Conservation (phyloP, 1,140 invertebrate species). For the Phymastichus coffea region DNA sequence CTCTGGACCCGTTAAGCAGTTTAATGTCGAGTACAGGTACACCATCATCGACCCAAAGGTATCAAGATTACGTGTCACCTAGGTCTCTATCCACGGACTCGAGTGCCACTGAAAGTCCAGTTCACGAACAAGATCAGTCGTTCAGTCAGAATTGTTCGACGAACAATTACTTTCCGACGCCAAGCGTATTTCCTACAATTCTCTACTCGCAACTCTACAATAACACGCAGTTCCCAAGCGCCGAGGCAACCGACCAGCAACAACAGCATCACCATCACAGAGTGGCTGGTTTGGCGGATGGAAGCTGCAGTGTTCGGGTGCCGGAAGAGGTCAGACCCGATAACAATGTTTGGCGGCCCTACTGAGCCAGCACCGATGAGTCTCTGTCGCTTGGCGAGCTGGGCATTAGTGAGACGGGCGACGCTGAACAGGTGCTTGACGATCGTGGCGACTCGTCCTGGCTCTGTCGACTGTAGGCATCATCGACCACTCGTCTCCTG, state of each 20-base stretch:
- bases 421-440: background rate
- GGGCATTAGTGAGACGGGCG: background rate
- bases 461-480: background rate
- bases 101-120: constrained; percentile 78
- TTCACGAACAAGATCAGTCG: constrained; percentile 72
- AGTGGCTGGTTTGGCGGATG: background rate
- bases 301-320: constrained; percentile 49
- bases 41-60: constrained; percentile 48
- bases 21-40: constrained; percentile 56
- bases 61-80: constrained; percentile 59
- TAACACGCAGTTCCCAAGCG: constrained; percentile 77
- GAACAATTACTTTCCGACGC: constrained; percentile 65
- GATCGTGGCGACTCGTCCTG: background rate
- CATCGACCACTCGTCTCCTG: too few relatives aligned
- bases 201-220: constrained; percentile 81
- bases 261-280: constrained; percentile 36
- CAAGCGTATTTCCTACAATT: constrained; percentile 69
- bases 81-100: constrained; percentile 76
- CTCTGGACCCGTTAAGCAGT: constrained; percentile 72
- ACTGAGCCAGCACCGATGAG: constrained; percentile 32
- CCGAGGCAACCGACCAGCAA: constrained; percentile 47
- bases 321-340: constrained; percentile 56
- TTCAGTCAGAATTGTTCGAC: constrained; percentile 59
- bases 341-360: constrained; percentile 56
- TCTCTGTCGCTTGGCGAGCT: background rate